Percentiles rank a stretch among this genome's conserved stretches.
These are phyloP conservation scores for Amphimallon solstitiale DNA, from an alignment of 2,888 invertebrate genomes.

Conservation along the genomic window DNA sequence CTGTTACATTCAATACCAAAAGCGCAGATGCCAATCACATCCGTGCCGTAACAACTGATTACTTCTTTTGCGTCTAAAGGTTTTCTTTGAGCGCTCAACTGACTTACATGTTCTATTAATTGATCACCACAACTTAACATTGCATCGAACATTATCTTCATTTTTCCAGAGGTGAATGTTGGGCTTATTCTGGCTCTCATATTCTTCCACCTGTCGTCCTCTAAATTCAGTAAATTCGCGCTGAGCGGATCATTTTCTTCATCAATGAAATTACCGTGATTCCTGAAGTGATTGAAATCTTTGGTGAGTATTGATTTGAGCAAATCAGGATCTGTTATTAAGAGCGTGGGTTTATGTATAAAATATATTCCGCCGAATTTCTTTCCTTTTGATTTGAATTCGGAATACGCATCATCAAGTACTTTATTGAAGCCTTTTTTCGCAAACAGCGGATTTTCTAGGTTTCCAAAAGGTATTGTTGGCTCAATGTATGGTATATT, in stretches of 20 bases:
- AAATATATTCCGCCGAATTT: neutral
- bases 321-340: conserved; percentile 34
- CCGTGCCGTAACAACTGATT: conserved; percentile 7
- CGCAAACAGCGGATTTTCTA: neutral
- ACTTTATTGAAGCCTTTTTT: neutral
- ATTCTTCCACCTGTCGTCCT: neutral
- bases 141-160: neutral
- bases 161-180: neutral
- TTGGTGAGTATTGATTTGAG: conserved; percentile 64
- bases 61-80: conserved; percentile 11
- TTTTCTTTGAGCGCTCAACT: neutral
- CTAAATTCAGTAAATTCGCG: conserved; percentile 5
- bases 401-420: neutral
- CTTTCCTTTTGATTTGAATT: neutral
- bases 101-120: neutral
- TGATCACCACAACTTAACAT: neutral
- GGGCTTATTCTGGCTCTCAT: neutral
- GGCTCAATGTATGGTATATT: conserved; percentile 12
- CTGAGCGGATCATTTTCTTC: conserved; percentile 1
- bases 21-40: conserved; percentile 14
- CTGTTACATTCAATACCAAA: conserved; percentile 8
- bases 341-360: conserved; percentile 42
- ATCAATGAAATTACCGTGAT: conserved; percentile 63
- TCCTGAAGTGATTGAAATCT: conserved; percentile 70
- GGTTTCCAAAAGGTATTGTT: conserved; percentile 4